A percentile compares a stretch with the other conserved stretches of the same genome.
phyloP scores from a whole-genome alignment of 1,140 invertebrate species.

The Aphelenchoides besseyi region DNA sequence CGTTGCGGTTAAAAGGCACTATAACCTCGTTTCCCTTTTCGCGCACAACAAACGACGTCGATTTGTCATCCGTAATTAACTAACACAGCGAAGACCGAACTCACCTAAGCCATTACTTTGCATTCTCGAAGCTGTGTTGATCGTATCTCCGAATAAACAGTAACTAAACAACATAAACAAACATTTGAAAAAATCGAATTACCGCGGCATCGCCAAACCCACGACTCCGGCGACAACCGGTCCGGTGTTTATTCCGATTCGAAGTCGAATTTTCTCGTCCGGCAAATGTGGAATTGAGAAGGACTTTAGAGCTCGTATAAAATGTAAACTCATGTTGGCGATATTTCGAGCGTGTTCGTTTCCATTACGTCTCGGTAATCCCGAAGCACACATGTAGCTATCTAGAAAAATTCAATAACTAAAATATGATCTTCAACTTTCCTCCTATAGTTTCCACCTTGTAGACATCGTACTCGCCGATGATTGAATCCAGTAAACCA shows the following conservation, averaged over 20 bases:
- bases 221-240: constrained; percentile 51
- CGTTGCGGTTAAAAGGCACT: too few species aligned
- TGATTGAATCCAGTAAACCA: constrained; percentile 87
- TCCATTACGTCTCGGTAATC: constrained; percentile 84
- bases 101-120: constrained; percentile 67
- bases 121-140: constrained; percentile 87
- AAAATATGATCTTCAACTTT: not conserved
- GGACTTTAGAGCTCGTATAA: constrained; percentile 69
- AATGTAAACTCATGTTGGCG: constrained; percentile 56
- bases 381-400: constrained; percentile 63
- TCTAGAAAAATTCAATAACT: constrained; percentile 37
- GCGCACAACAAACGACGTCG: too few species aligned
- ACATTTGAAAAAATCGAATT: not conserved
- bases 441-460: constrained; percentile 68
- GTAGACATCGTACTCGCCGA: constrained; percentile 88
- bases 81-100: too few species aligned
- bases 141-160: constrained; percentile 79
- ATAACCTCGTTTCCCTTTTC: too few species aligned
- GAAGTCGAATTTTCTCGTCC: constrained; percentile 21
- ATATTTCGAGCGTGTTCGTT: constrained; percentile 88
- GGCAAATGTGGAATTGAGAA: constrained; percentile 32
- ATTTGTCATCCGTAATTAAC: too few species aligned
- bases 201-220: constrained; percentile 59
- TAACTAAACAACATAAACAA: constrained; percentile 42
- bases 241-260: constrained; percentile 81